A percentile compares a stretch with the other conserved stretches of the same genome.
Evolutionary conservation across 2,888 invertebrate genomes (phyloP).

Genomic region (Tupiocoris notatus): DNA sequence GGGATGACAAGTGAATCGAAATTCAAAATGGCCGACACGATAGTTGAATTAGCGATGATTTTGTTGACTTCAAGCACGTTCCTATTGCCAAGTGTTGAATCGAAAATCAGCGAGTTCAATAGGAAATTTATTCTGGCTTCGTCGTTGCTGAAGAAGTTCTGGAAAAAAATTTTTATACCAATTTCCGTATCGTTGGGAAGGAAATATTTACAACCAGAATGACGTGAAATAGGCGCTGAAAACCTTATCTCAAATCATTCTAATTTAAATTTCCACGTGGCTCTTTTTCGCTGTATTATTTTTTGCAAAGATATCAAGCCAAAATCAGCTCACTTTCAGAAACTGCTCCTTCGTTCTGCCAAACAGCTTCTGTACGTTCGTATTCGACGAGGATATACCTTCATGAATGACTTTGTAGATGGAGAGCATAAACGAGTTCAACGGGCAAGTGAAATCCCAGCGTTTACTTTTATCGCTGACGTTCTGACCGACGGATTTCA

Average conservation of each 20-base stretch:
- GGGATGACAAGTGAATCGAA: constrained; percentile 52
- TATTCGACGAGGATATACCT: constrained; percentile 27
- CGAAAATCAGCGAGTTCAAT: constrained; percentile 38
- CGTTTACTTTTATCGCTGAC: not conserved
- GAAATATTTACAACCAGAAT: too few species aligned
- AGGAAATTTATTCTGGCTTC: constrained; percentile 45
- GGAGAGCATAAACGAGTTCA: constrained; percentile 39
- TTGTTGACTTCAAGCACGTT: constrained; percentile 22
- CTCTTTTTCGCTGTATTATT: too few species aligned
- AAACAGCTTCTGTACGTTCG: constrained; percentile 29
- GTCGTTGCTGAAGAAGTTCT: constrained; percentile 43
- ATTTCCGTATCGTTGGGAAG: too few species aligned
- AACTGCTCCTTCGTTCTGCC: constrained; percentile 18
- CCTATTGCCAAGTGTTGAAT: constrained; percentile 19
- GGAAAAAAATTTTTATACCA: too few species aligned
- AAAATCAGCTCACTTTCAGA: constrained; percentile 27
- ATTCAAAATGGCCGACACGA: constrained; percentile 13
- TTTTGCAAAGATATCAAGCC: too few species aligned
- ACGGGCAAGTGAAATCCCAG: constrained; percentile 33
- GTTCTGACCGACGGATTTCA: constrained; percentile 20
- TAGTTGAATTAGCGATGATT: constrained; percentile 13
- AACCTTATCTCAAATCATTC: too few species aligned
- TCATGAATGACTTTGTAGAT: constrained; percentile 44
- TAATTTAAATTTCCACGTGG: too few species aligned
- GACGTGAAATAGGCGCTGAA: too few species aligned